phyloP scores from a whole-genome alignment of 2,888 invertebrate genomes.

The Labia minor region DNA sequence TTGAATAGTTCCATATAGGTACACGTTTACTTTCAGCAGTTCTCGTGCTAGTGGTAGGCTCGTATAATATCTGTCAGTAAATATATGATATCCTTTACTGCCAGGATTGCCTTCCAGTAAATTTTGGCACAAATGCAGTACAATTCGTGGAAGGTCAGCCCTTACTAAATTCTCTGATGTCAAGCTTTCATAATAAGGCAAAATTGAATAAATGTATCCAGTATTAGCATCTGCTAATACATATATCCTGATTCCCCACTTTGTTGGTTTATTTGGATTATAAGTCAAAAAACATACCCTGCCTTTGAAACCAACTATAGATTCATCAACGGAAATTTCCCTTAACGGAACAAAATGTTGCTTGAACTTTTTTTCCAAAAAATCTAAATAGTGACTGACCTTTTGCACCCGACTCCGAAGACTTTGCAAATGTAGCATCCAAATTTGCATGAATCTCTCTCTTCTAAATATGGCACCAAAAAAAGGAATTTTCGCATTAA shows the following conservation, averaged over 20 bases:
- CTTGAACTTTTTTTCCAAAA: no score
- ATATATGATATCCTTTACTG: conserved; percentile 27
- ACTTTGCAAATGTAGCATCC: no score
- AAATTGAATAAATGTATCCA: background rate
- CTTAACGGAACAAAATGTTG: no score
- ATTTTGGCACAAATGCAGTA: conserved; percentile 17
- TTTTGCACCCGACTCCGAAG: no score
- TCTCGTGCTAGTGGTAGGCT: conserved; percentile 26
- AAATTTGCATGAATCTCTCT: no score
- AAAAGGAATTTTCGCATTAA: no score
- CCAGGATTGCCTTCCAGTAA: conserved; percentile 25
- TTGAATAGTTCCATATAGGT: conserved; percentile 23
- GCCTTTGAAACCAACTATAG: no score
- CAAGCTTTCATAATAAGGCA: conserved; percentile 15
- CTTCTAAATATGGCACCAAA: no score
- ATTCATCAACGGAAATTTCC: no score
- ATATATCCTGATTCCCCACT: conserved; percentile 25
- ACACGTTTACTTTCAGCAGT: conserved; percentile 25
- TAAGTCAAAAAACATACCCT: conserved; percentile 25
- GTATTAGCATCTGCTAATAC: conserved; percentile 19
- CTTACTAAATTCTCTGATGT: background rate
- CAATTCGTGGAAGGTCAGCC: background rate
- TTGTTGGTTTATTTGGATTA: conserved; percentile 26
- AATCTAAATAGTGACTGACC: no score
- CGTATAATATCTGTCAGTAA: conserved; percentile 27